phyloP scores from a whole-genome alignment of 2,113 vertebrate species.

The Dromiciops gliroides region DNA sequence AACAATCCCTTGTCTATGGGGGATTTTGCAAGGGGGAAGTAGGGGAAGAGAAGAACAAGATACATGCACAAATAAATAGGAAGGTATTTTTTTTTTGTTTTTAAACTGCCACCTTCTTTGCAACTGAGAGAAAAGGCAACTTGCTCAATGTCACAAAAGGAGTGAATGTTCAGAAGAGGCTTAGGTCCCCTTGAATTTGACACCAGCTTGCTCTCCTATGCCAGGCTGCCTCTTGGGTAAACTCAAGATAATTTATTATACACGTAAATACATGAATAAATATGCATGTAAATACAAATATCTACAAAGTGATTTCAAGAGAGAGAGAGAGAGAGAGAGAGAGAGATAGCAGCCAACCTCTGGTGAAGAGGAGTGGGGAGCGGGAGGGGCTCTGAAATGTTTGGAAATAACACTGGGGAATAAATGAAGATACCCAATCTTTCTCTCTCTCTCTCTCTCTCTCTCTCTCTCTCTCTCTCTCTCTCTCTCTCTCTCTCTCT shows the following conservation, averaged over 20 bases:
- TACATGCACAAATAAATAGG: background rate
- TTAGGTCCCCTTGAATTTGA: background rate
- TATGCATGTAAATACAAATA: background rate
- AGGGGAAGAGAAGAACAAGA: background rate
- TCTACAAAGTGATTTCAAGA: background rate
- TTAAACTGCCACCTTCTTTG: background rate
- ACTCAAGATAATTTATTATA: background rate
- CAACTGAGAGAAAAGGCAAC: background rate
- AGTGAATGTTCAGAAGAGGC: background rate
- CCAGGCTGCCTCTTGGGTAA: background rate
- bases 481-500: too few species aligned
- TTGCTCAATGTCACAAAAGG: background rate
- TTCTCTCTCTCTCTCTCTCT: too few species aligned
- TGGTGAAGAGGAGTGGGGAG: background rate
- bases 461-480: too few species aligned
- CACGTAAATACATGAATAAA: background rate
- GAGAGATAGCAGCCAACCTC: background rate
- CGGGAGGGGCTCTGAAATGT: background rate
- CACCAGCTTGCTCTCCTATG: background rate
- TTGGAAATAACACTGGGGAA: background rate
- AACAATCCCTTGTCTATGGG: background rate
- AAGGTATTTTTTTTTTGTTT: background rate
- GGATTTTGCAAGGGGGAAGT: background rate
- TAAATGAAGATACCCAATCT: background rate
- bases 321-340: too few species aligned